Base-by-base conservation (phyloP, 2,797 vertebrate species). In the Jordanella pulchra region DNA sequence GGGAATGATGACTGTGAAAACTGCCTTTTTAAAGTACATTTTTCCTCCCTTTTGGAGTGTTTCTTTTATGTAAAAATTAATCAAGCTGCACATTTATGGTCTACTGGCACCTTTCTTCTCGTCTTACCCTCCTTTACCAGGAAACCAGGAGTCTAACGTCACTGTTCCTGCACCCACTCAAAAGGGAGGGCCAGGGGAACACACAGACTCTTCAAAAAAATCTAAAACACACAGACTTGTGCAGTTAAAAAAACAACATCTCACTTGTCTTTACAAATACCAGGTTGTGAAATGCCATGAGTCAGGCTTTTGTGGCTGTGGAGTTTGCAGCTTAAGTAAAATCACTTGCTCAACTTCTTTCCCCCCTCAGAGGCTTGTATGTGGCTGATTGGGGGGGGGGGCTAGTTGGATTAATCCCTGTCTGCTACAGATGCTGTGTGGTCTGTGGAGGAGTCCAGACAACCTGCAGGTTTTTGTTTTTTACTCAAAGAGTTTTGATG, bases 271-370 rank as follows among this genome's bases (percentile, higher is more conserved):
- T 27, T 28, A 42, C 30, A 23, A n/a, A 42, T 45, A 21, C 28
- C 25, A 32, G 61, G 71, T 85, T 85, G 79, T 84, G 70, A 87
- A 90, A 90, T 32, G 48, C 42, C 2, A 6, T 89, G 86, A 86
- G 61, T 89, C 84, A 88, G 28, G 13, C 64, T 76, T 76, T 82
- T 21, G 11, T 27, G 61, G 25, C 53, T 69, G 7, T 5, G 15
- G 23, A 25, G 72, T 71, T 75, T 58, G 44, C 15, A 65, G 45
- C 42, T 75, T 67, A 60, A 67, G 63, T 58, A 28, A 80, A 39
- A 72, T 82, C 76, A 75, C 75, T 84, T 67, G 70, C 30, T 60
- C 61, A 55, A 74, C 83, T 58, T 65, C 74, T 39, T 54, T 70
- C 65, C 69, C 61, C 61, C 32, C 18, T 35, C 51, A 60, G 56